Percentiles rank a stretch among this genome's conserved stretches.
phyloP scores from a whole-genome alignment of 2,888 invertebrate genomes.

The Abrostola triplasia region DNA sequence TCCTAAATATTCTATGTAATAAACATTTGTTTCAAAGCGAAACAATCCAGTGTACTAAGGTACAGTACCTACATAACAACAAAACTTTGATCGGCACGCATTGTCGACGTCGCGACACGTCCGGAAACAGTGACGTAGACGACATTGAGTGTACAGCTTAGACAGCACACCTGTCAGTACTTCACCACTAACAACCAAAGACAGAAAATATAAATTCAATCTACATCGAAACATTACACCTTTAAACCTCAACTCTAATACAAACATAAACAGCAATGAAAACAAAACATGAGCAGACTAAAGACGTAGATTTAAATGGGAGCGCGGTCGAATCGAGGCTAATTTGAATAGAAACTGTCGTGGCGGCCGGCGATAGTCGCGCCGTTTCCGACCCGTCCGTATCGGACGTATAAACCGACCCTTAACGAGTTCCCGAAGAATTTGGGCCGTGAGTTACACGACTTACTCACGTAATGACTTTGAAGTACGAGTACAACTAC shows the following conservation, averaged over 20 bases:
- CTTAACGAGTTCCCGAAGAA: constrained; percentile 75
- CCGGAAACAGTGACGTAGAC: constrained; percentile 76
- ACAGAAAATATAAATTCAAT: constrained; percentile 8
- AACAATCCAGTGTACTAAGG: too few relatives aligned
- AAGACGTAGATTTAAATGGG: constrained; percentile 51
- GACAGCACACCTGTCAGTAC: constrained; percentile 45
- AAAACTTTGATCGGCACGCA: constrained; percentile 66
- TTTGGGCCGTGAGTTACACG: constrained; percentile 71
- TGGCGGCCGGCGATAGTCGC: constrained; percentile 71
- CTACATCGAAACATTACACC: constrained; percentile 40
- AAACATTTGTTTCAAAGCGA: too few relatives aligned
- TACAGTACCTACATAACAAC: constrained; percentile 33
- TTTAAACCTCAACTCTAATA: background rate
- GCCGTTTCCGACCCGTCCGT: constrained; percentile 75
- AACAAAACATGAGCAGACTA: constrained; percentile 10
- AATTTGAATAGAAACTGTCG: constrained; percentile 84
- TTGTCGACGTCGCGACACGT: constrained; percentile 59
- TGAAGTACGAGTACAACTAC: constrained; percentile 40
- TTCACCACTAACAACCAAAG: constrained; percentile 2
- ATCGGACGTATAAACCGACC: constrained; percentile 67
- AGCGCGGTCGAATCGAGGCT: constrained; percentile 62
- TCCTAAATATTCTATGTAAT: too few relatives aligned
- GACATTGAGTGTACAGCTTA: constrained; percentile 60
- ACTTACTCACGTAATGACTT: constrained; percentile 69
- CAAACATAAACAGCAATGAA: constrained; percentile 56